phyloP scores from a whole-genome alignment of 2,113 vertebrate species.

The Coturnix japonica region DNA sequence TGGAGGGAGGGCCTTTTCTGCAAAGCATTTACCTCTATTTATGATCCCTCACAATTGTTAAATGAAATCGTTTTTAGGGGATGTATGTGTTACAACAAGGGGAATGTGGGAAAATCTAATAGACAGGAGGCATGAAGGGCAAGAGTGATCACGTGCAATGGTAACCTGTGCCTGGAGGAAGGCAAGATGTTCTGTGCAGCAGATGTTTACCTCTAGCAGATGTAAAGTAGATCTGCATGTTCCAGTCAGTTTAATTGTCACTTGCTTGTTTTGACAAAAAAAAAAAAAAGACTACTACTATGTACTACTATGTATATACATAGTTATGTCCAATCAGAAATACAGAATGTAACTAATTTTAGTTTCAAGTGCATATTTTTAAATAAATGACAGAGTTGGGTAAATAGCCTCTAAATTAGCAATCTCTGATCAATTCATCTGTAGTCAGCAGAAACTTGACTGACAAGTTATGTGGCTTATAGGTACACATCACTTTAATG shows the following conservation, averaged over 20 bases:
- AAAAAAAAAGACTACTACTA: background rate
- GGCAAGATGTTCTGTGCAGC: background rate
- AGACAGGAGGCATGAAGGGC: background rate
- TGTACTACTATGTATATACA: background rate
- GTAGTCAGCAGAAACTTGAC: background rate
- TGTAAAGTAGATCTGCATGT: background rate
- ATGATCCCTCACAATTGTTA: background rate
- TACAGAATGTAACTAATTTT: background rate
- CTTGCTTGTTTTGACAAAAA: background rate
- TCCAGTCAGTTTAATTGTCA: background rate
- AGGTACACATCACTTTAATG: background rate
- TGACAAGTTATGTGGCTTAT: background rate
- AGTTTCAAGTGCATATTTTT: background rate
- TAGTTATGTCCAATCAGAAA: background rate
- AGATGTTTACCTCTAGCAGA: background rate
- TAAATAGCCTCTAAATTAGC: background rate
- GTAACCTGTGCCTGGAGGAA: rapidly evolving
- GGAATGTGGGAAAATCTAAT: background rate
- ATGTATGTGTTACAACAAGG: background rate
- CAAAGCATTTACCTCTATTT: background rate
- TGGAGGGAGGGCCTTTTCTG: background rate
- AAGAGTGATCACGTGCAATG: rapidly evolving
- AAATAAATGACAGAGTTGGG: background rate
- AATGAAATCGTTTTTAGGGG: background rate
- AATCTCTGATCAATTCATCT: background rate